phyloP scores from a whole-genome alignment of 2,888 invertebrate species.

The Ophion obscuratus region DNA sequence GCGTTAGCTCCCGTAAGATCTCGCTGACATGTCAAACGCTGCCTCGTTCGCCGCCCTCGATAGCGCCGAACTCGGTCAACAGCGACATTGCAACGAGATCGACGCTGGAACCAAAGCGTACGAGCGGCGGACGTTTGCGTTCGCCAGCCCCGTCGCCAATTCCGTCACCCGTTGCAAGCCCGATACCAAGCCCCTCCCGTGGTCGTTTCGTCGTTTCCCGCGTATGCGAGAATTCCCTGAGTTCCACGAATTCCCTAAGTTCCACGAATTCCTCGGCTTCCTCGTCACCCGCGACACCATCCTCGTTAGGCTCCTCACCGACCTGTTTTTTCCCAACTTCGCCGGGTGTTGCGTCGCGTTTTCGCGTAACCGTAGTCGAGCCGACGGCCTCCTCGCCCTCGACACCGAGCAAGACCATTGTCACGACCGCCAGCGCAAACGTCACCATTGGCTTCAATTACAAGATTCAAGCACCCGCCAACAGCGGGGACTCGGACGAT shows the following conservation, averaged over 20 bases:
- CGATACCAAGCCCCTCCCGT: constrained; percentile 86
- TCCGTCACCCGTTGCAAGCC: constrained; percentile 88
- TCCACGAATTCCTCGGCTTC: constrained; percentile 81
- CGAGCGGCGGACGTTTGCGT: constrained; percentile 86
- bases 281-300: constrained; percentile 82
- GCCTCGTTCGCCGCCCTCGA: constrained; percentile 76
- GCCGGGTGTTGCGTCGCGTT: constrained; percentile 75
- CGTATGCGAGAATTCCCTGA: constrained; percentile 83
- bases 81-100: constrained; percentile 73
- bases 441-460: constrained; percentile 74
- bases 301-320: constrained; percentile 83
- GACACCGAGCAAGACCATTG: constrained; percentile 83
- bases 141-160: constrained; percentile 89
- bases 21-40: constrained; percentile 89
- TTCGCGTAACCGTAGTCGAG: constrained; percentile 82
- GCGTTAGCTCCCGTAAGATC: constrained; percentile 87
- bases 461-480: constrained; percentile 67
- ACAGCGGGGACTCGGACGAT: constrained; percentile 70
- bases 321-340: constrained; percentile 85
- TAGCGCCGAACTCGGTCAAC: constrained; percentile 69
- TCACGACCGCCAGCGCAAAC: constrained; percentile 79
- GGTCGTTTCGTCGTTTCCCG: constrained; percentile 84
- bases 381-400: constrained; percentile 69
- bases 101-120: constrained; percentile 81
- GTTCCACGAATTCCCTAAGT: constrained; percentile 80